Conservation (phyloP, 2,888 invertebrate species). For the Eupelmus urozonus region DNA sequence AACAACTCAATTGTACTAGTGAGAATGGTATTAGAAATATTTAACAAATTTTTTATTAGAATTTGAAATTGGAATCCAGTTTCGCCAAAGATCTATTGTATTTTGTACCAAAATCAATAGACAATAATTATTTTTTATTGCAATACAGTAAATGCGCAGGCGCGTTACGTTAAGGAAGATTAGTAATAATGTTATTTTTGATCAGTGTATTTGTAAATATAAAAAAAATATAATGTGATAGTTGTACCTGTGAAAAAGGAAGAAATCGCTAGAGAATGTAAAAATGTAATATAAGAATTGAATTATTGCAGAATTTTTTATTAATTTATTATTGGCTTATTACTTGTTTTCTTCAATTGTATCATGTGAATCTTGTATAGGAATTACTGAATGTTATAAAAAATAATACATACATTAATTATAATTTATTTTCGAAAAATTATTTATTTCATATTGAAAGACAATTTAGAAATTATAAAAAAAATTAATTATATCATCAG, state of each 20-base stretch:
- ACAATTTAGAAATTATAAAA: no score
- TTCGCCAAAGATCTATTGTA: slow-evolving; percentile 52
- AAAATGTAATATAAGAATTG: slow-evolving; percentile 24
- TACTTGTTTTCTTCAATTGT: slow-evolving; percentile 17
- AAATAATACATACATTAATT: neutral
- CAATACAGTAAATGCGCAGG: slow-evolving; percentile 46
- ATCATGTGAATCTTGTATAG: neutral
- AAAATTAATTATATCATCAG: no score
- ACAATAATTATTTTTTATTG: slow-evolving; percentile 49
- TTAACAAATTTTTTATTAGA: slow-evolving; percentile 24
- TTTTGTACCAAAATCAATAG: slow-evolving; percentile 30
- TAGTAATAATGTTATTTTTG: slow-evolving; percentile 46
- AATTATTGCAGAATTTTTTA: slow-evolving; percentile 33
- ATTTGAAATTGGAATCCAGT: slow-evolving; percentile 20
- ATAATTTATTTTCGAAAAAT: no score
- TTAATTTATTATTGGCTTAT: slow-evolving; percentile 18
- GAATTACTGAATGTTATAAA: slow-evolving; percentile 18
- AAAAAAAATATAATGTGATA: slow-evolving; percentile 35
- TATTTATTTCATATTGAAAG: no score
- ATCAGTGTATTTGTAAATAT: slow-evolving; percentile 53
- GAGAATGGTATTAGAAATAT: slow-evolving; percentile 51
- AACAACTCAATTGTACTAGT: slow-evolving; percentile 67
- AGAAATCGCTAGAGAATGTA: slow-evolving; percentile 24
- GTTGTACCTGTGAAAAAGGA: slow-evolving; percentile 22
- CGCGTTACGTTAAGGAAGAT: slow-evolving; percentile 31